These are phyloP conservation scores for Dromas ardeola DNA, from an alignment of 2,113 vertebrate genomes.

Conservation along the genomic window DNA sequence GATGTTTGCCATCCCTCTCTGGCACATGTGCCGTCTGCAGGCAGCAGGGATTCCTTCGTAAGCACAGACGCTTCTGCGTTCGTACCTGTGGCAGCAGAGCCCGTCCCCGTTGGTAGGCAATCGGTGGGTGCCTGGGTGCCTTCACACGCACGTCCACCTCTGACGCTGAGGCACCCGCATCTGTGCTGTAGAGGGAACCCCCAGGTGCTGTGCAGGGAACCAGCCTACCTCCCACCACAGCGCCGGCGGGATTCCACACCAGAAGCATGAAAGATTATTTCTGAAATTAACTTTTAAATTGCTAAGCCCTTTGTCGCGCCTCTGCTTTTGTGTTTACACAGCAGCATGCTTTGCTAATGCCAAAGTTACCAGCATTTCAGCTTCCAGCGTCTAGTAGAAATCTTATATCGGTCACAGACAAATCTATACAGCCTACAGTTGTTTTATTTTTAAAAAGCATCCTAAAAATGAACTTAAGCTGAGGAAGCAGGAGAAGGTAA, in stretches of 20 bases:
- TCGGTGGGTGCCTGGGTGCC: too few species aligned
- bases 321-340: neutral
- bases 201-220: neutral
- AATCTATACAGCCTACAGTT: neutral
- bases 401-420: neutral
- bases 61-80: neutral
- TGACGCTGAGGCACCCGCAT: rapidly evolving
- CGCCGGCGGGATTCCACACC: neutral
- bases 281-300: neutral
- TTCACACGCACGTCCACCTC: rapidly evolving
- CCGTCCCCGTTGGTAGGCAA: neutral
- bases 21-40: neutral
- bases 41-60: neutral
- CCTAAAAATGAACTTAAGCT: neutral
- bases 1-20: neutral
- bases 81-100: neutral
- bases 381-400: neutral
- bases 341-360: neutral
- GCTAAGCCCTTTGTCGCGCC: neutral
- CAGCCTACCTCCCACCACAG: neutral
- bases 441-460: neutral
- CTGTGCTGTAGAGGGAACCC: neutral
- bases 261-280: neutral
- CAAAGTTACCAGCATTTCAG: neutral
- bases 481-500: neutral